Evolutionary conservation across 1,140 invertebrate genomes (phyloP), one percentile per base, ranked within the genome.

Genomic region (Drosophila nigromelanica): DNA sequence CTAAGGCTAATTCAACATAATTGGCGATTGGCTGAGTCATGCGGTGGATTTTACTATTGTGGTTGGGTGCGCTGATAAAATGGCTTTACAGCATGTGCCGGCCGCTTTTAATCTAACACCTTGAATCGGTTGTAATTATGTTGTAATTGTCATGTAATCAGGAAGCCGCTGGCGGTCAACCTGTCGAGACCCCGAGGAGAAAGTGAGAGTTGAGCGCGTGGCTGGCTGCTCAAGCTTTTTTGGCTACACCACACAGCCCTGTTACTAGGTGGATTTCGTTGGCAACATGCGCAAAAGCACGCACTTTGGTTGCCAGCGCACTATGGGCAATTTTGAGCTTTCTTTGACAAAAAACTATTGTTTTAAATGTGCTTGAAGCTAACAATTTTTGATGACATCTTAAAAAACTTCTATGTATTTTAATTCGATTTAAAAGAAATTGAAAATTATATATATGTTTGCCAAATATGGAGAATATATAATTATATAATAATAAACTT

Each of bases 241-340:
- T 42, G n/a, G 30, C 43, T 27, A 35, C 30, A 14, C 48, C 7
- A 27, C 7, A 27, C 33, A 27, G 7, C 33, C 72, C 78, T 83
- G 80, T 83, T 79, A 64, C 80, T 69, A 68, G 80, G 80, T 64
- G 56, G 62, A 79, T 83, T 76, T 64, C 66, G 58, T 69, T 73
- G 58, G 47, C 37, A 56, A 12, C 72, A 42, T 56, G 59, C 30
- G 39, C 30, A 58, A 48, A 43, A 55, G 51, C 62, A 75, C 76
- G 70, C 54, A 60, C 63, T 40, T 18, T 51, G 51, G 24, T 21
- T 64, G 59, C 7, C 33, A 35, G 0, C 55, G 55, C 66, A 72
- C 66, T 58, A 45, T 15, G n/a, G 5, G 4, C 4, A 7, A 24
- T 11, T 39, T 27, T 18, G 35, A 18, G 24, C 3, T 39, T 11